Percentiles rank a stretch among this genome's conserved stretches.
phyloP scores from a whole-genome alignment of 2,888 invertebrate species.

The Drosophila neonasuta region DNA sequence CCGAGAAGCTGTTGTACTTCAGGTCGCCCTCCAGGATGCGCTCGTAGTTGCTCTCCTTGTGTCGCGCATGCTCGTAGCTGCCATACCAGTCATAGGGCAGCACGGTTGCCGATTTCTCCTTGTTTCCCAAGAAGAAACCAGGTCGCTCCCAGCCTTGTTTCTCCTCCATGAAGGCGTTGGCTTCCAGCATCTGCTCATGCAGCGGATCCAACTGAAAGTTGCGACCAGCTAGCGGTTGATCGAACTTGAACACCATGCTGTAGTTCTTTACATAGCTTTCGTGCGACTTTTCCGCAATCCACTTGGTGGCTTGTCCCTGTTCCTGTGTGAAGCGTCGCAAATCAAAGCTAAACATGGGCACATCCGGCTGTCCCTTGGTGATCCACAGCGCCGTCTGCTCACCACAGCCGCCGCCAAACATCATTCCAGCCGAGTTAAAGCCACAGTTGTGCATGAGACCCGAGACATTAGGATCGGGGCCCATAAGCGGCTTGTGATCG shows the following conservation, averaged over 20 bases:
- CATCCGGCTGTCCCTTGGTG: conserved; percentile 89
- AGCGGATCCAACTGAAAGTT: conserved; percentile 87
- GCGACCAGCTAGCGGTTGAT: conserved; percentile 91
- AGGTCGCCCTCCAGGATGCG: conserved; percentile 88
- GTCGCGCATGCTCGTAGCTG: conserved; percentile 87
- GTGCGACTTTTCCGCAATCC: conserved; percentile 92
- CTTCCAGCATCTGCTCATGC: conserved; percentile 85
- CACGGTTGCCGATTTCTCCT: conserved; percentile 74
- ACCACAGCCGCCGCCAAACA: conserved; percentile 93
- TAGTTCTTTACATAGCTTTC: conserved; percentile 96
- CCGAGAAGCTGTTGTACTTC: conserved; percentile 90
- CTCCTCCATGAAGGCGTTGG: conserved; percentile 94
- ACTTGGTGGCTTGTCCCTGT: conserved; percentile 87
- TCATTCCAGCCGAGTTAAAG: conserved; percentile 96
- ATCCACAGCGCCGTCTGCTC: conserved; percentile 94
- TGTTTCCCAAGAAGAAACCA: conserved; percentile 87
- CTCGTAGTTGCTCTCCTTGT: conserved; percentile 87
- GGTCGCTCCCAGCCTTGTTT: conserved; percentile 93
- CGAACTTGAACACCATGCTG: conserved; percentile 90
- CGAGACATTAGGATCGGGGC: conserved; percentile 86
- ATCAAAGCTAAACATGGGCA: conserved; percentile 94
- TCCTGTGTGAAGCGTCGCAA: conserved; percentile 91
- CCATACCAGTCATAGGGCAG: conserved; percentile 94
- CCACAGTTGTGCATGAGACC: conserved; percentile 94
- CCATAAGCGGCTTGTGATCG: conserved; percentile 94